Evolutionary conservation across 1,140 invertebrate genomes (phyloP), one percentile per base, ranked within the genome.

Genomic region (Dysdera silvatica): DNA sequence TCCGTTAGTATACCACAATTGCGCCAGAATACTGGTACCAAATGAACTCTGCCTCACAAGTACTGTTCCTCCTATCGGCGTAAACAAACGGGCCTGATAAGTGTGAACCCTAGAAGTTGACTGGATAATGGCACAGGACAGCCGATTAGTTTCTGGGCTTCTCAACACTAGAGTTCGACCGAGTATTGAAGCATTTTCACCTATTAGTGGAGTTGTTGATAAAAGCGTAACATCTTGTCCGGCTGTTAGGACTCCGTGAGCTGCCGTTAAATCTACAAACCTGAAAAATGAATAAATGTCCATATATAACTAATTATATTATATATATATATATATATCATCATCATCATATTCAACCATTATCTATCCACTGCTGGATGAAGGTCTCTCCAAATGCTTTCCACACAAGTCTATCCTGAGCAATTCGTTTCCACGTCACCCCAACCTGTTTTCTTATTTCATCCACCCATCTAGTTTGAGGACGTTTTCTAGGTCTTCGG

Each of bases 101-200:
- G 57, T 69, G 28, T 40, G 45, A n/a, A 65, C 48, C 43, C 60
- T 58, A 23, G 45, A 53, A n/a, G 64, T 66, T 8, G 70, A 68
- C 33, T 71, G 52, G 29, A 71, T 62, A 2, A 64, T 66, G 1
- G 70, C 56, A 48, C 70, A 71, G 12, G 66, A 58, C 10, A 63
- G 26, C 7, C 51, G 31, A 23, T 68, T 70, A n/a, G 56, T 67
- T 37, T 69, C 51, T 32, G 43, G 35, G 23, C 68, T 67, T 26
- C 66, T 33, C 23, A 71, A 40, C 7, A 69, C 61, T 12, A 71
- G 49, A 8, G 67, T 71, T 60, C 64, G 32, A 8, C 70, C 70
- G 3, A 71, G 10, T 16, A 70, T 57, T 8, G 67, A 65, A 18
- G 62, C 54, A 8, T 65, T 60, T n/a, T n/a, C n/a, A 24, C 56